phyloP scores from a whole-genome alignment of 2,888 invertebrate genomes.

The Nebria brevicollis region DNA sequence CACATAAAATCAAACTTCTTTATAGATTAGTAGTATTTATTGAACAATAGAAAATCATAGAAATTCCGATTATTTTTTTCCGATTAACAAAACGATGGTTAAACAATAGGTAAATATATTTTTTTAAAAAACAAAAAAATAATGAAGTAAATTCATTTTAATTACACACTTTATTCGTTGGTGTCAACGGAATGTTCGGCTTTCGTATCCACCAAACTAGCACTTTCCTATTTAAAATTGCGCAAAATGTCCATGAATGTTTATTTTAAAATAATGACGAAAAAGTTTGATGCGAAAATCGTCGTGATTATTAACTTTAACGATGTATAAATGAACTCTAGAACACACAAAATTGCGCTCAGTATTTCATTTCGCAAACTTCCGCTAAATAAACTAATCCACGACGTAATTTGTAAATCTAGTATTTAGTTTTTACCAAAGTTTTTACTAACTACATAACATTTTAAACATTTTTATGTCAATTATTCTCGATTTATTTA shows the following conservation, averaged over 20 bases:
- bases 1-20: background rate
- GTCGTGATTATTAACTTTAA: background rate
- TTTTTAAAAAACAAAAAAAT: background rate
- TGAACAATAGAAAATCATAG: slow-evolving; percentile 4
- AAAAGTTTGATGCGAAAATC: background rate
- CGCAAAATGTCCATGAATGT: background rate
- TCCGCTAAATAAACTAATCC: background rate
- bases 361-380: background rate
- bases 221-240: background rate
- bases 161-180: background rate
- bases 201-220: background rate
- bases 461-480: too few species aligned
- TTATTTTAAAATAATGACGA: background rate
- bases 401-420: background rate
- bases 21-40: background rate
- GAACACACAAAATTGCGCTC: background rate
- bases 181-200: background rate
- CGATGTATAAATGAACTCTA: background rate
- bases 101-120: background rate
- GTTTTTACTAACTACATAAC: too few species aligned
- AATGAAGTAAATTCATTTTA: background rate
- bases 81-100: background rate
- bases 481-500: too few species aligned
- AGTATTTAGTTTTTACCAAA: too few species aligned
- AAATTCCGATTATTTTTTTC: background rate